phyloP scores from a whole-genome alignment of 1,140 invertebrate genomes.

The Drosophila jambulina region DNA sequence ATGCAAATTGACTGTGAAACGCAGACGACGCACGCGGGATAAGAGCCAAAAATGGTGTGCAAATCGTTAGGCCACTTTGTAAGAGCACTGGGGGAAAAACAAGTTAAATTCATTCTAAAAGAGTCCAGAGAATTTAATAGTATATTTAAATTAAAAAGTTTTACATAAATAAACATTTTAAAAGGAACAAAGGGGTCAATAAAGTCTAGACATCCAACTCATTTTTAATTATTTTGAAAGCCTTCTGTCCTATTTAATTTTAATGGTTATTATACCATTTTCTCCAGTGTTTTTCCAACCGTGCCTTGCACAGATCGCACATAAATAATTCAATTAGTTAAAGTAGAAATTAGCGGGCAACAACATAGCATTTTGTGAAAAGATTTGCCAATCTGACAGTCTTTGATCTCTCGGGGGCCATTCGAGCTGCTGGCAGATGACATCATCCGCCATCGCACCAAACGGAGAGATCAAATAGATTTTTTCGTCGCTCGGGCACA shows the following conservation, averaged over 20 bases:
- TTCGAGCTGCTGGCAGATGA: slow-evolving; percentile 46
- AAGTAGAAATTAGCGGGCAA: slow-evolving; percentile 47
- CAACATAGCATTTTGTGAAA: slow-evolving; percentile 40
- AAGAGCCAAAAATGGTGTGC: slow-evolving; percentile 55
- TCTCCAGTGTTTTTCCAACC: slow-evolving; percentile 16
- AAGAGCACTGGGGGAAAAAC: slow-evolving; percentile 23
- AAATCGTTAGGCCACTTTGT: slow-evolving; percentile 53
- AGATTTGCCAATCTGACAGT: slow-evolving; percentile 61
- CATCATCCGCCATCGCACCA: slow-evolving; percentile 34
- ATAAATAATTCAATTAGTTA: slow-evolving; percentile 64
- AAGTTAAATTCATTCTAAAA: not conserved
- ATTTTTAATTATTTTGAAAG: not conserved
- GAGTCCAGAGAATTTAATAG: not conserved
- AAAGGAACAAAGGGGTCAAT: not conserved
- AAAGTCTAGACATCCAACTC: not conserved
- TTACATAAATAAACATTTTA: too few species aligned
- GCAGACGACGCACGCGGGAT: slow-evolving; percentile 48
- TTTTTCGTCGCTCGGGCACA: slow-evolving; percentile 38
- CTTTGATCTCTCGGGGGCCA: slow-evolving; percentile 54
- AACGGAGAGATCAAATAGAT: slow-evolving; percentile 59
- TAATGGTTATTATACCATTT: not conserved
- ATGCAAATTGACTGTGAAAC: slow-evolving; percentile 58
- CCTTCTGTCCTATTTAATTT: too few species aligned
- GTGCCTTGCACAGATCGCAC: slow-evolving; percentile 26
- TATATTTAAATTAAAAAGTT: not conserved